These are phyloP conservation scores for Rhinoderma darwinii DNA, from an alignment of 2,113 vertebrate species.

Conservation along the genomic window DNA sequence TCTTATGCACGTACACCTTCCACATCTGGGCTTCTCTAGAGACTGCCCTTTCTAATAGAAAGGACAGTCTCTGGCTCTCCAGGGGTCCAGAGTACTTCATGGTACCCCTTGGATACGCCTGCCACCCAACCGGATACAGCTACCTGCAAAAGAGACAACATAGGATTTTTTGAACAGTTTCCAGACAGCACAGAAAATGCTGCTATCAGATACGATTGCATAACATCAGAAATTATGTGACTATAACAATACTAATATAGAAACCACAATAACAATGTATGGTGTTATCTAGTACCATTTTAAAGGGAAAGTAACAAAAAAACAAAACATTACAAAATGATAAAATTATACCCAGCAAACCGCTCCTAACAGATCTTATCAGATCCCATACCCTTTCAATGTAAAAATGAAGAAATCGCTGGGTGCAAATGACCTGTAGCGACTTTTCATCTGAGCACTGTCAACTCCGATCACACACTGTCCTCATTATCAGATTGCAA, in stretches of 20 bases:
- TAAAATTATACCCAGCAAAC: too few species aligned
- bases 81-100: constrained; percentile 93
- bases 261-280: not conserved
- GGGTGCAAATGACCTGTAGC: not conserved
- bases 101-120: constrained; percentile 86
- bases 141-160: constrained; percentile 82
- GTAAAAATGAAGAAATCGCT: not conserved
- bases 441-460: too few species aligned
- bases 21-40: constrained; percentile 96
- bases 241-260: too few species aligned
- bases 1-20: constrained; percentile 91
- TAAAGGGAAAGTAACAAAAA: not conserved
- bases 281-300: not conserved
- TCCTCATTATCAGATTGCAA: too few species aligned
- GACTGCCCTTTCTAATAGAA: constrained; percentile 91
- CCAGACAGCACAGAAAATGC: not conserved
- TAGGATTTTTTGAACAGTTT: not conserved
- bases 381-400: not conserved
- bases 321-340: too few species aligned
- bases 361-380: too few species aligned
- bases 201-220: not conserved
- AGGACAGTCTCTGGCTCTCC: constrained; percentile 94
- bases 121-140: constrained; percentile 95
- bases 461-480: too few species aligned
- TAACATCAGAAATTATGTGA: too few species aligned